Base-by-base conservation (phyloP, 2,797 vertebrate genomes). In the Streptopelia turtur region DNA sequence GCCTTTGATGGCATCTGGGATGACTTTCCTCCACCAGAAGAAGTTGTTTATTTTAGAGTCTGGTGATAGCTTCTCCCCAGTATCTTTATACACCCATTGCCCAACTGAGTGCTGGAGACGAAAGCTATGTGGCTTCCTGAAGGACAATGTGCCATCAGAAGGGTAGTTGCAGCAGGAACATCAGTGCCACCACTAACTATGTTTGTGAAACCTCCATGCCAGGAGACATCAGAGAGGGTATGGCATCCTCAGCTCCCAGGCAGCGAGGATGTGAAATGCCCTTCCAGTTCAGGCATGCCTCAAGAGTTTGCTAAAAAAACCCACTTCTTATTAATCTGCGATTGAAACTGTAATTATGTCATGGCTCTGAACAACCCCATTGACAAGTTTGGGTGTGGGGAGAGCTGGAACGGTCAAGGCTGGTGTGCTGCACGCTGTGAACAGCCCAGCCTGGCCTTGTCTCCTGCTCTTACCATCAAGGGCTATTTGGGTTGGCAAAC, bases 271-370 rank as follows among this genome's bases (percentile, higher is more conserved):
- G 86, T 70, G 86, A 94, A 94, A 94, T 71, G 90, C 83, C 93
- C 96, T 97, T 97, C 97, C 83, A 97, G 97, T 97, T 95, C 93
- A 91, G 97, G 90, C 97, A 95, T 89, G 96, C 92, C 95, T 97
- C 71, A 5, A 5, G 78, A 16, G 84, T 96, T 97, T 88, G 90
- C 96, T 96, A 75, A 94, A 97, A 95, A 84, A 50, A 27, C 45
- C 74, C 94, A 69, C 92, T 98, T 95, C 76, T 94, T 96, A 98
- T 98, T 98, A 97, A 97, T 98, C 97, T 97, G 91, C 1, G 68
- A 98, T 97, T 96, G 97, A 98, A 97, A 96, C 96, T 83, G 94
- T 97, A 97, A 97, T 97, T 97, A 98, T 97, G 97, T 96, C 97
- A 96, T 96, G 45, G 63, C 94, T 22, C 87, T 82, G 41, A 70